Percentiles rank a stretch among this genome's conserved stretches.
Conservation (phyloP, 2,113 vertebrate genomes). For the Aviceda subcristata region DNA sequence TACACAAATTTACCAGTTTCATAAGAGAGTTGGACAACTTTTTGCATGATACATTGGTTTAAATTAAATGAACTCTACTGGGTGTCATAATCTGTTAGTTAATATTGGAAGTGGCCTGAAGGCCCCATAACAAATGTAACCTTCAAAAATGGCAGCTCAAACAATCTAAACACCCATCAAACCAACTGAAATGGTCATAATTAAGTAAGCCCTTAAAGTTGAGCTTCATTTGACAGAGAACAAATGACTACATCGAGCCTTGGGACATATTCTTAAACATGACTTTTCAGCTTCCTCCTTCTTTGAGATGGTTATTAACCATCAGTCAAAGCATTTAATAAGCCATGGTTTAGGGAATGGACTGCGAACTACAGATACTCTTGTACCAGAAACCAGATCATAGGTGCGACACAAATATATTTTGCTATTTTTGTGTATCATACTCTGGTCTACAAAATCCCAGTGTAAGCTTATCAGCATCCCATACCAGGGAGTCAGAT, state of each 20-base stretch:
- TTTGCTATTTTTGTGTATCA: background rate
- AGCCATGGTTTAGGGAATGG: background rate
- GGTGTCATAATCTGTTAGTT: constrained; percentile 30
- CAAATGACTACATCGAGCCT: background rate
- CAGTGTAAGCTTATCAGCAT: background rate
- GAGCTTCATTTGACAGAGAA: background rate
- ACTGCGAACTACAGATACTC: background rate
- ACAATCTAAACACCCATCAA: background rate
- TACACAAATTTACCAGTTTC: background rate
- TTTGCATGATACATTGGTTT: background rate
- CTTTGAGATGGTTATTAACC: background rate
- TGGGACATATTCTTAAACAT: background rate
- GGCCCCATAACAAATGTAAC: constrained; percentile 4
- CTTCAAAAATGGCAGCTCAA: constrained; percentile 38
- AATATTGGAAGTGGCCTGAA: constrained; percentile 19
- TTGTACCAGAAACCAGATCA: background rate
- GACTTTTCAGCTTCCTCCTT: background rate
- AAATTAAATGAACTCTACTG: constrained; percentile 16
- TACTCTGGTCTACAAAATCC: background rate
- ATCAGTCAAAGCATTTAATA: background rate
- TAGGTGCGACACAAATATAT: background rate
- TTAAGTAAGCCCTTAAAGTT: background rate
- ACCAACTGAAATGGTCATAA: background rate
- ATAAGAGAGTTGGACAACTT: background rate
- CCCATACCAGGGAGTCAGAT: background rate